Evolutionary conservation across 1,140 invertebrate species (phyloP).

Genomic region (Camponotus floridanus): DNA sequence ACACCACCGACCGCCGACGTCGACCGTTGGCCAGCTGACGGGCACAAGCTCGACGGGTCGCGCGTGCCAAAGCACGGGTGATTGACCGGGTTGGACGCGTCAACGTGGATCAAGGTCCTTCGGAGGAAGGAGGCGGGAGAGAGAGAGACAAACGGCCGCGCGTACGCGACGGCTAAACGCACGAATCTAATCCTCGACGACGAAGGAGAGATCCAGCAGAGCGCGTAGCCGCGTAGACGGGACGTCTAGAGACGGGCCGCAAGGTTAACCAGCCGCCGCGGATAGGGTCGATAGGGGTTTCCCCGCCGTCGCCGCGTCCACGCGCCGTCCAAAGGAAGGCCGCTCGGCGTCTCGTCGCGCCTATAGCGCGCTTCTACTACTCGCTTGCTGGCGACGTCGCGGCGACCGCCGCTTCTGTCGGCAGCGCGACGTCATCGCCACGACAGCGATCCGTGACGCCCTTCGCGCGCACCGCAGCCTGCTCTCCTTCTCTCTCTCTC

Average conservation of each 20-base stretch:
- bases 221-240: constrained; percentile 20
- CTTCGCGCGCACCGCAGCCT: constrained; percentile 29
- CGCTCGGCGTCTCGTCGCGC: constrained; percentile 39
- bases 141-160: neutral
- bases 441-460: constrained; percentile 54
- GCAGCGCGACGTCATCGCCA: constrained; percentile 51
- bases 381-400: constrained; percentile 36
- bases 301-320: constrained; percentile 45
- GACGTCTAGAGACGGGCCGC: constrained; percentile 54
- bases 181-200: too few relatives aligned
- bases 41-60: constrained; percentile 29
- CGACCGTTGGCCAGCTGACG: constrained; percentile 33
- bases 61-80: constrained; percentile 58
- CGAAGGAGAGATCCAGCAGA: neutral
- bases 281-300: constrained; percentile 58
- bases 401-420: neutral
- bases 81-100: constrained; percentile 60
- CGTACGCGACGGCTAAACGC: neutral
- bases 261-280: constrained; percentile 56
- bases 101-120: constrained; percentile 58
- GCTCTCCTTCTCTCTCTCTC: neutral
- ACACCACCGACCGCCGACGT: constrained; percentile 35
- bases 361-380: constrained; percentile 20
- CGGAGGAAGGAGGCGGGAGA: too few relatives aligned
- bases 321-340: constrained; percentile 45